Evolutionary conservation across 2,113 vertebrate genomes (phyloP), one percentile per base, ranked within the genome.

Genomic region (Psephotus haematonotus): DNA sequence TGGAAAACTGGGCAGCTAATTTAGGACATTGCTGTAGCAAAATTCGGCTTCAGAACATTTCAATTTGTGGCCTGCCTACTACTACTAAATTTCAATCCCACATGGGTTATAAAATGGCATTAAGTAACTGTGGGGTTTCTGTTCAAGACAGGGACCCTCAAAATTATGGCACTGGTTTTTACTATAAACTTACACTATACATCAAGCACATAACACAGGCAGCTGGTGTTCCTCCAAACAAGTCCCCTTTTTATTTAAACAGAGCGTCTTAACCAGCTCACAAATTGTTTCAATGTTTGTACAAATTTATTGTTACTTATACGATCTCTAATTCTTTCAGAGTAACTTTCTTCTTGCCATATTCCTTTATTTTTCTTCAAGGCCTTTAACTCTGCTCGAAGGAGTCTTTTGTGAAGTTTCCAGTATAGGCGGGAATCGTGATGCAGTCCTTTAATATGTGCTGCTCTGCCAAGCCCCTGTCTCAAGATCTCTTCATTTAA

Each of bases 401-500:
- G 98, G 53, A 99, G 98, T n/a, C 97, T 98, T 86, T 92, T 99
- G 95, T 99, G 98, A 70, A 99, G 97, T 53, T 90, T 98, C 99
- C 98, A 99, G 94, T 98, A 98, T 33, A 98, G 95, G 59, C 8
- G 97, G 76, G 99, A 98, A 57, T 98, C 91, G 13, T 98, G 96
- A 60, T 96, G 95, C 39, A 99, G 95, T 16, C 98, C 98, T 35
- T 97, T 86, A 6, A 99, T 83, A 11, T 97, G 97, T 3, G 98
- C 97, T 7, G 98, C 96, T 95, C 98, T 98, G 74, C 98, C 99
- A 86, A 99, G 98, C 65, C 99, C 99, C 27, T 97, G 98, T 31
- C 96, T 98, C 93, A 99, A 91, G 82, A 99, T 94, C 94, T 99
- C 98, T 81, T 99, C 99, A 2, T 99, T 99, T 82, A 99, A 24